Conservation (phyloP, 2,797 vertebrate genomes). For the Adrianichthys oophorus region DNA sequence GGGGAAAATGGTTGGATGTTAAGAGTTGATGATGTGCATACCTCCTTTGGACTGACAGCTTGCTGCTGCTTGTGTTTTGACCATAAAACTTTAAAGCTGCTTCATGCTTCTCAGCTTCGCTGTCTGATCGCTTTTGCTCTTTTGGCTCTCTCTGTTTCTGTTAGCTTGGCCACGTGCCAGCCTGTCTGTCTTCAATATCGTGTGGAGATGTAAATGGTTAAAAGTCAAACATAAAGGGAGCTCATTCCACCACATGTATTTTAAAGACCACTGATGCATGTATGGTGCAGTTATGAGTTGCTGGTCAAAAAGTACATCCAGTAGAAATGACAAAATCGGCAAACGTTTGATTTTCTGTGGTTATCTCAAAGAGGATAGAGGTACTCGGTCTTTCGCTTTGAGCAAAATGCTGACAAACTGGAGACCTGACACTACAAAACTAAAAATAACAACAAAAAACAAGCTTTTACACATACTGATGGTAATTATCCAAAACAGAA, state of each 20-base stretch:
- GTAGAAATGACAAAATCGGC: not conserved
- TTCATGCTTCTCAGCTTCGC: conserved; percentile 40
- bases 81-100: conserved; percentile 51
- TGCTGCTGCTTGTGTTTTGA: conserved; percentile 53
- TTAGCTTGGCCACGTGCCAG: conserved; percentile 17
- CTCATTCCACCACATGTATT: conserved; percentile 15
- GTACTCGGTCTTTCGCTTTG: too few species aligned
- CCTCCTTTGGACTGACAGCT: conserved; percentile 27
- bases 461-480: too few species aligned
- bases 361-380: too few species aligned
- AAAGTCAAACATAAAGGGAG: conserved; percentile 21
- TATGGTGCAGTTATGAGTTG: conserved; percentile 5
- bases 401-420: too few species aligned
- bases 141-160: conserved; percentile 29
- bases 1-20: conserved; percentile 14
- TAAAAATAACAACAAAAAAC: too few species aligned
- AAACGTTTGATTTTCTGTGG: too few species aligned
- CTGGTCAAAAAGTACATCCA: not conserved
- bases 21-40: conserved; percentile 24
- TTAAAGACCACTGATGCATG: conserved; percentile 10
- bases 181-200: conserved; percentile 34
- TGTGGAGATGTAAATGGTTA: conserved; percentile 26
- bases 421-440: too few species aligned
- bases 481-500: too few species aligned
- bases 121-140: conserved; percentile 29